These are phyloP conservation scores for Cololabis saira DNA, from an alignment of 2,113 vertebrate species.

Conservation along the genomic window DNA sequence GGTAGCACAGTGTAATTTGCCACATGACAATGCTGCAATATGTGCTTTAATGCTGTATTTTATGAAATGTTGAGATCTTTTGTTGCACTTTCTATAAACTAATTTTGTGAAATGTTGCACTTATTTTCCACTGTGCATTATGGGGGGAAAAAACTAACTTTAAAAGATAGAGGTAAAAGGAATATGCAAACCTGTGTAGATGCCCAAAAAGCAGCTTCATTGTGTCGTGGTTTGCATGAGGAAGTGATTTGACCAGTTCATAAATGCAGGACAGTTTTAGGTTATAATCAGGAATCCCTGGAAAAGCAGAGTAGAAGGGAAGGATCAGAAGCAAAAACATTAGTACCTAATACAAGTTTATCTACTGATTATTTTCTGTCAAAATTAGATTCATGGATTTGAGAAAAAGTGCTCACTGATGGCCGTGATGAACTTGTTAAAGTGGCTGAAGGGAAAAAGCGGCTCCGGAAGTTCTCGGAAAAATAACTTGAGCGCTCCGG, in stretches of 20 bases:
- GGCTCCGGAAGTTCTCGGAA: conserved; percentile 93
- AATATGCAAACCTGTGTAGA: conserved; percentile 85
- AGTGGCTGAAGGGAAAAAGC: conserved; percentile 89
- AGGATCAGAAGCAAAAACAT: not conserved
- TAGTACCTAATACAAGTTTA: too few species aligned
- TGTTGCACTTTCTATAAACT: too few species aligned
- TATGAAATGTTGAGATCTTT: too few species aligned
- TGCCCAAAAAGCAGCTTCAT: conserved; percentile 90
- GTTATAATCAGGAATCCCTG: conserved; percentile 85
- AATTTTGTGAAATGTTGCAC: too few species aligned
- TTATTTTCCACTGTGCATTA: too few species aligned
- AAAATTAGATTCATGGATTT: not conserved
- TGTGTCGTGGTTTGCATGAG: conserved; percentile 86
- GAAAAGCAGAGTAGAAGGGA: conserved; percentile 1
- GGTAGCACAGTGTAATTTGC: too few species aligned
- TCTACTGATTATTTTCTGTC: not conserved
- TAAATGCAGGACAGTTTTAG: conserved; percentile 75
- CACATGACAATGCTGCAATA: too few species aligned
- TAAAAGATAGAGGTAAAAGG: not conserved
- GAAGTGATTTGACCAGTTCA: conserved; percentile 86
- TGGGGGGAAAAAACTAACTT: too few species aligned
- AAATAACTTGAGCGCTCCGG: conserved; percentile 92
- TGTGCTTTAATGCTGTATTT: too few species aligned
- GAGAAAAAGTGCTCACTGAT: conserved; percentile 68
- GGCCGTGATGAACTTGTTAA: conserved; percentile 87